Percentiles rank a stretch among this genome's conserved stretches.
Conservation (phyloP, 2,888 invertebrate species). For the Oscheius sp. region DNA sequence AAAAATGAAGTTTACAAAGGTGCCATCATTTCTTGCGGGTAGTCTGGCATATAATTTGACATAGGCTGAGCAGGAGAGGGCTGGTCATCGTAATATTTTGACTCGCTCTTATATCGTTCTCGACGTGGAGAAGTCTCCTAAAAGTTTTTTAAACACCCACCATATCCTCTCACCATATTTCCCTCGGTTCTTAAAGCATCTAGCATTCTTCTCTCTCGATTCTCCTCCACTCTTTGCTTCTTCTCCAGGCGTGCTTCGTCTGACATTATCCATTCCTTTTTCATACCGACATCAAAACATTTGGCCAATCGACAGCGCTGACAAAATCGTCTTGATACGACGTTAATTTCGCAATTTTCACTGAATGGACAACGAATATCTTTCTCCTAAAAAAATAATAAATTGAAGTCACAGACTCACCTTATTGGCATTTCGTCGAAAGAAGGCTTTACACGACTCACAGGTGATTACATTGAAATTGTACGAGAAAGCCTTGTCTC, state of each 20-base stretch:
- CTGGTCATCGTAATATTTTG: constrained; percentile 2
- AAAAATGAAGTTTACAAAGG: constrained; percentile 2
- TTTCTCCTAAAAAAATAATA: constrained; percentile 41
- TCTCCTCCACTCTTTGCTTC: constrained; percentile 67
- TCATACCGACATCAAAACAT: constrained; percentile 77
- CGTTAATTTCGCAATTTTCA: constrained; percentile 67
- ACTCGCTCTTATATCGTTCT: constrained; percentile 19
- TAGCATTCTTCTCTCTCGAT: constrained; percentile 50
- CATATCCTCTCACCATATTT: neutral
- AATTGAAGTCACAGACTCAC: constrained; percentile 28
- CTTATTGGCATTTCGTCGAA: constrained; percentile 86
- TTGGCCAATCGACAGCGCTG: constrained; percentile 93
- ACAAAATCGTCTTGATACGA: constrained; percentile 79
- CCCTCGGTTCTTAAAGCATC: constrained; percentile 23
- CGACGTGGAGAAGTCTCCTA: constrained; percentile 8
- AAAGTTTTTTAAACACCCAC: neutral
- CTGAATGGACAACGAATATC: constrained; percentile 68
- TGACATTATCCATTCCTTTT: constrained; percentile 69
- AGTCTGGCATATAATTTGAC: neutral
- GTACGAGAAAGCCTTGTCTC: constrained; percentile 76
- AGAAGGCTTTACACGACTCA: constrained; percentile 96
- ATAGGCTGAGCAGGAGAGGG: constrained; percentile 1
- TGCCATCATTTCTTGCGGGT: constrained; percentile 14
- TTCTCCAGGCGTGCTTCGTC: constrained; percentile 68
- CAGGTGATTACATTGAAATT: constrained; percentile 76